Evolutionary conservation across 2,113 vertebrate species (phyloP).

Genomic region (Pogona vitticeps): DNA sequence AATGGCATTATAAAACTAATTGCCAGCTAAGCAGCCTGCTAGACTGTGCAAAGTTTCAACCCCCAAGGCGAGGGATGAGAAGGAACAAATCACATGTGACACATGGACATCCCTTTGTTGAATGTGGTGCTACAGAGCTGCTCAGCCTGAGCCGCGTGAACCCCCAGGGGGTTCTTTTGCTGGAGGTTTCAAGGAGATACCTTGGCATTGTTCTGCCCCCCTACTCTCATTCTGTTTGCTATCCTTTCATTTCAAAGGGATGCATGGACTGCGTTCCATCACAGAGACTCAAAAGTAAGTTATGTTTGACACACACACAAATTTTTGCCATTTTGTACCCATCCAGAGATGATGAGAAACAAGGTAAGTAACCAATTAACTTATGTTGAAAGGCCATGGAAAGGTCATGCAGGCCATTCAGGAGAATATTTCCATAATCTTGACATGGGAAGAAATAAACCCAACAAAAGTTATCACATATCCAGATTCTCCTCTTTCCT

Average conservation of each 20-base stretch:
- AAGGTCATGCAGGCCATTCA: not conserved
- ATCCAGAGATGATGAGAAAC: not conserved
- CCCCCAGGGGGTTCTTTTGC: not conserved
- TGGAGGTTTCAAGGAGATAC: not conserved
- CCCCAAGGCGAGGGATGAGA: not conserved
- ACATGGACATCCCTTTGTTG: not conserved
- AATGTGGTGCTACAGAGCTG: not conserved
- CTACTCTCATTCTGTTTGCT: not conserved
- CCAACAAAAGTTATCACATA: not conserved
- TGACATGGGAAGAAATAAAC: not conserved
- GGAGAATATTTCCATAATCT: not conserved
- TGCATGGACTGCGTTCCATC: not conserved
- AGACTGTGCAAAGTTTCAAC: not conserved
- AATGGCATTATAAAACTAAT: constrained; percentile 10
- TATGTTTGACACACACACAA: not conserved
- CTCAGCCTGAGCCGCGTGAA: not conserved
- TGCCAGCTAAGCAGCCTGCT: not conserved
- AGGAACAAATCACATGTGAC: constrained; percentile 2
- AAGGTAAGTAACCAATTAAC: too few species aligned
- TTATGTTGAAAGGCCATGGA: not conserved
- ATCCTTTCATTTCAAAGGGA: not conserved
- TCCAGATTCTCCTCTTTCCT: not conserved
- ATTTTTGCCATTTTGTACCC: not conserved
- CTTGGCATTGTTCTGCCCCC: not conserved
- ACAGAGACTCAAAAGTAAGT: not conserved